These are phyloP conservation scores for Henricia sp. DNA, from an alignment of 53 echinoderm and acorn worm genomes.

Conservation along the genomic window DNA sequence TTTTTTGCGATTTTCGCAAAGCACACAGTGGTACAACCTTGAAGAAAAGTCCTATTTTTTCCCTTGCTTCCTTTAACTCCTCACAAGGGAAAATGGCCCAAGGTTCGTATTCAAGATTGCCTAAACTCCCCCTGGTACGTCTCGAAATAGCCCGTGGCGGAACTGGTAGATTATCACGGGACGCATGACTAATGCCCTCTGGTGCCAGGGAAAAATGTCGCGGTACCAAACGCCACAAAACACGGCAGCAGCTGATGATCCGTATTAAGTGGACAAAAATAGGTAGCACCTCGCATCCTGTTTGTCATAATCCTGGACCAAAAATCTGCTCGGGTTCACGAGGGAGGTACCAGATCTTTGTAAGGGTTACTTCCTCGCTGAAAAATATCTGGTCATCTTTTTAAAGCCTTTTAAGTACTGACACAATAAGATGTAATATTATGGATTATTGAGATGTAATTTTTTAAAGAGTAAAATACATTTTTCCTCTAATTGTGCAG, in stretches of 20 bases:
- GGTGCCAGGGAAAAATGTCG: neutral
- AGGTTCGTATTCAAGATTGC: neutral
- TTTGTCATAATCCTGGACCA: neutral
- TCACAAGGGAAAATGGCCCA: neutral
- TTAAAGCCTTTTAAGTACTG: no score
- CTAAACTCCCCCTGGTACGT: neutral
- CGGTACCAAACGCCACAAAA: conserved; percentile 1
- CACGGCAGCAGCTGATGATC: neutral
- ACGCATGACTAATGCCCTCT: conserved; percentile 30
- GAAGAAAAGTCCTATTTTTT: no score
- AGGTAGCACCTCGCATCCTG: neutral
- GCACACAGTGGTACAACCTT: no score
- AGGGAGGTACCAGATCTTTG: no score
- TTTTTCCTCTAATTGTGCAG: no score
- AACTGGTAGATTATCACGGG: conserved; percentile 48
- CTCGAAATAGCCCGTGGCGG: conserved; percentile 29
- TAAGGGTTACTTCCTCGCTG: no score
- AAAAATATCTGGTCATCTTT: no score
- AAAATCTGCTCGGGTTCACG: neutral
- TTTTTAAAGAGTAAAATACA: no score
- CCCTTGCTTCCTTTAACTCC: neutral
- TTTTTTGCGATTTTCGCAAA: no score
- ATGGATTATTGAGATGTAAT: no score
- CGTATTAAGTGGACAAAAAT: neutral
- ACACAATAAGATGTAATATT: no score